A percentile compares a stretch with the other conserved stretches of the same genome.
Evolutionary conservation across 2,888 invertebrate genomes (phyloP).

Genomic region (Drosophila rellima): DNA sequence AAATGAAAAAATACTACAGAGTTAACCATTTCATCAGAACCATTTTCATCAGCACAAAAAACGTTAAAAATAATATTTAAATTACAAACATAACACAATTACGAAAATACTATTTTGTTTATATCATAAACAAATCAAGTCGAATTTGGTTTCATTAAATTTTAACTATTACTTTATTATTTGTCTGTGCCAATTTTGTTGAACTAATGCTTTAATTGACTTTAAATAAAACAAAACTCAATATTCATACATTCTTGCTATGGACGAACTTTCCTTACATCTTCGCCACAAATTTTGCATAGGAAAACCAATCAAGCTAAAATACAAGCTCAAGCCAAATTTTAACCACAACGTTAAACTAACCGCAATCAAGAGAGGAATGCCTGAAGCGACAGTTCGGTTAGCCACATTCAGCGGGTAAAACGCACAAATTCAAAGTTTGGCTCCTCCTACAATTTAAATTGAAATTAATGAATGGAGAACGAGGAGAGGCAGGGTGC

Average conservation of each 20-base stretch:
- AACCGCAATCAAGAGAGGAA: slow-evolving; percentile 59
- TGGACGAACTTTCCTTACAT: slow-evolving; percentile 22
- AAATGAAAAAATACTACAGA: neutral
- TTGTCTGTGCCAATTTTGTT: slow-evolving; percentile 3
- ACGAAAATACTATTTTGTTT: too few relatives aligned
- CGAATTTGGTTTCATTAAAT: too few relatives aligned
- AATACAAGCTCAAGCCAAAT: slow-evolving; percentile 1
- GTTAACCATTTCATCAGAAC: too few relatives aligned
- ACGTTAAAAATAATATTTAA: neutral
- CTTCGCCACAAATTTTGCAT: slow-evolving; percentile 12
- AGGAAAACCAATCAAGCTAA: slow-evolving; percentile 34
- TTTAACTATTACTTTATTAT: too few relatives aligned
- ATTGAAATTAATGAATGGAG: slow-evolving; percentile 57
- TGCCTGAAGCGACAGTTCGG: slow-evolving; percentile 56
- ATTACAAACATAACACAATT: neutral
- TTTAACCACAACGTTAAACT: slow-evolving; percentile 17
- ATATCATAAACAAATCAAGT: too few relatives aligned
- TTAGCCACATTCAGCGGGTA: slow-evolving; percentile 38
- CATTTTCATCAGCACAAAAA: too few relatives aligned
- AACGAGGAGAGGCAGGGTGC: neutral
- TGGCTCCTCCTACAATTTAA: slow-evolving; percentile 50
- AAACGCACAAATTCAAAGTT: slow-evolving; percentile 30
- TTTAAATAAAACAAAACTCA: neutral
- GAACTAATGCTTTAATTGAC: slow-evolving; percentile 11
- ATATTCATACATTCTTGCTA: slow-evolving; percentile 3